phyloP scores from a whole-genome alignment of 2,888 invertebrate genomes.

The Drosophila barbarae region DNA sequence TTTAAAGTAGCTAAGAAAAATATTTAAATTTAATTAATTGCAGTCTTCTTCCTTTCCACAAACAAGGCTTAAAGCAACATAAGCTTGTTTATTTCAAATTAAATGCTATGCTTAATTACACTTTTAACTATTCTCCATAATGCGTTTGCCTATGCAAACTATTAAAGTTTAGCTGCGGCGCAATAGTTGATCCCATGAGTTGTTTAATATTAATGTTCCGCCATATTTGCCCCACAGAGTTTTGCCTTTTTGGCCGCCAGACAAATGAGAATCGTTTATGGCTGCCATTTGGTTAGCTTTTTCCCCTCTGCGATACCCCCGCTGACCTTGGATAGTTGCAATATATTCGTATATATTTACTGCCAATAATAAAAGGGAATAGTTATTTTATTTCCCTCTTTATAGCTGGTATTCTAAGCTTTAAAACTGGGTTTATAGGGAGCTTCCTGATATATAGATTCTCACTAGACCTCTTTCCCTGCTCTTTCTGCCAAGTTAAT shows the following conservation, averaged over 20 bases:
- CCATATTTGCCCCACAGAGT: constrained; percentile 23
- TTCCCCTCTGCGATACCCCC: constrained; percentile 2
- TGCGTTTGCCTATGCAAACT: not conserved
- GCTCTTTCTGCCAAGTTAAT: constrained; percentile 6
- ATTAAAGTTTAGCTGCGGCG: constrained; percentile 10
- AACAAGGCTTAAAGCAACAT: too few species aligned
- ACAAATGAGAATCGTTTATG: constrained; percentile 55
- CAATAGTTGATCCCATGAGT: constrained; percentile 9
- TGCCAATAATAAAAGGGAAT: constrained; percentile 38
- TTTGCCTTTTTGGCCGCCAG: constrained; percentile 32
- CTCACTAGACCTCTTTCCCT: not conserved
- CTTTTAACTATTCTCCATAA: constrained; percentile 4
- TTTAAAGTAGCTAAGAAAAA: too few species aligned
- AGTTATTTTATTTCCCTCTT: not conserved
- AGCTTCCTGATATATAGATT: not conserved
- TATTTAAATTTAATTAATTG: too few species aligned
- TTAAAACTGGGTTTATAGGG: not conserved
- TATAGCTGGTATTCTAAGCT: not conserved
- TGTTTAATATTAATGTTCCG: constrained; percentile 27
- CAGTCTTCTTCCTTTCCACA: too few species aligned
- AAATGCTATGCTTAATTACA: not conserved
- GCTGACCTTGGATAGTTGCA: constrained; percentile 49
- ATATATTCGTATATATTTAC: constrained; percentile 35
- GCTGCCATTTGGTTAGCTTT: constrained; percentile 48
- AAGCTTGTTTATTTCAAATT: not conserved